A percentile compares a stretch with the other conserved stretches of the same genome.
Conservation (phyloP, 2,797 vertebrate species). For the Bufotes viridis region DNA sequence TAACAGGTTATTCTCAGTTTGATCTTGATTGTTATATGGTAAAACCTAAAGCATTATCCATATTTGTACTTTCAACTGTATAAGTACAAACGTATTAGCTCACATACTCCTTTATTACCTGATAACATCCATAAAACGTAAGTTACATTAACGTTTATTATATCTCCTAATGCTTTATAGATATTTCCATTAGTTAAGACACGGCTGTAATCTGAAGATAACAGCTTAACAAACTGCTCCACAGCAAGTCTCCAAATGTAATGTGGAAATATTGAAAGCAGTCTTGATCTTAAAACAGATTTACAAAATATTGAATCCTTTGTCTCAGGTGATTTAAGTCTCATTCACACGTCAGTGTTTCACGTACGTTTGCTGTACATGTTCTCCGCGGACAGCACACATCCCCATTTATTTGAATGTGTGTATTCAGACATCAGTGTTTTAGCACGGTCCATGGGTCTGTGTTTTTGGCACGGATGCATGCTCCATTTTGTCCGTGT, state of each 20-base stretch:
- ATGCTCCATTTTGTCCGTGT: no score
- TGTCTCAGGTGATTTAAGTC: no score
- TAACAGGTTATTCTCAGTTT: background rate
- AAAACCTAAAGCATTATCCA: background rate
- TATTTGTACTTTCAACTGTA: background rate
- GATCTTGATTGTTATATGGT: background rate
- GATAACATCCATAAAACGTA: conserved; percentile 33
- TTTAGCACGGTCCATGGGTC: no score
- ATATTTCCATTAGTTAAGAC: conserved; percentile 32
- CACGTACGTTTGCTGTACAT: no score
- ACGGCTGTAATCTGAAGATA: conserved; percentile 45
- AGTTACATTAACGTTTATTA: conserved; percentile 17
- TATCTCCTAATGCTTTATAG: conserved; percentile 18
- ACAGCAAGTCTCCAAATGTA: conserved; percentile 3
- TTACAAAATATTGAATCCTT: background rate
- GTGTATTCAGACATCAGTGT: no score
- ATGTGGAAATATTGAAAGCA: background rate
- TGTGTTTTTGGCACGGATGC: no score
- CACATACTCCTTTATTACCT: background rate
- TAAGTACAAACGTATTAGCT: background rate
- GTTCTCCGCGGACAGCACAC: no score
- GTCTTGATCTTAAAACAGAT: background rate
- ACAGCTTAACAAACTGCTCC: conserved; percentile 50
- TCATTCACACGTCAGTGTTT: no score
- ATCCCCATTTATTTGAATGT: no score